Percentiles rank a stretch among this genome's conserved stretches.
phyloP scores from a whole-genome alignment of 2,113 vertebrate genomes.

The Emydocephalus ijimae region DNA sequence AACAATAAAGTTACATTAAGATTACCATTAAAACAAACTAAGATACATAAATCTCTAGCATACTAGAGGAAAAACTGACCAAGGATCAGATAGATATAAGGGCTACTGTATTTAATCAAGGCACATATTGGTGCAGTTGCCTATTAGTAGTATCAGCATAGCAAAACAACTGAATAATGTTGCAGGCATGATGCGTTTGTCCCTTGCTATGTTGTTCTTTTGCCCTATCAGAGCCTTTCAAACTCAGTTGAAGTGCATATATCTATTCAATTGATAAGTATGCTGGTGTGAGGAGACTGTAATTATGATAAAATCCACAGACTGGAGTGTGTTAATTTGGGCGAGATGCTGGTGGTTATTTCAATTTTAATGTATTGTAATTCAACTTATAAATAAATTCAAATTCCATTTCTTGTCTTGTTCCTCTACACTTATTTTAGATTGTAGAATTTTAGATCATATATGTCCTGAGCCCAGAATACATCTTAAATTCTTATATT shows the following conservation, averaged over 20 bases:
- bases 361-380: neutral
- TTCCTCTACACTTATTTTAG: neutral
- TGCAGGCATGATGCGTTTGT: neutral
- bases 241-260: neutral
- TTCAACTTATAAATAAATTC: neutral
- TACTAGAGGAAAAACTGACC: neutral
- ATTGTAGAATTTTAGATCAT: neutral
- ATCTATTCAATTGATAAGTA: neutral
- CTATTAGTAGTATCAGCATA: neutral
- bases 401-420: neutral
- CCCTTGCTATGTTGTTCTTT: neutral
- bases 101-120: neutral
- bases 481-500: neutral
- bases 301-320: neutral
- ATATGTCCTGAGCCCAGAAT: neutral
- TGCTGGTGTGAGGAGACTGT: neutral
- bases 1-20: neutral
- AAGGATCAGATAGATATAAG: neutral
- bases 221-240: neutral
- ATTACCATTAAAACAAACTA: neutral
- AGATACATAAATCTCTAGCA: neutral
- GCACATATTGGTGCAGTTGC: neutral
- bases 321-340: neutral
- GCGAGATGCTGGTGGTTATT: neutral
- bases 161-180: neutral